Evolutionary conservation across 2,888 invertebrate genomes (phyloP).

Genomic region (Drosophila siamana): DNA sequence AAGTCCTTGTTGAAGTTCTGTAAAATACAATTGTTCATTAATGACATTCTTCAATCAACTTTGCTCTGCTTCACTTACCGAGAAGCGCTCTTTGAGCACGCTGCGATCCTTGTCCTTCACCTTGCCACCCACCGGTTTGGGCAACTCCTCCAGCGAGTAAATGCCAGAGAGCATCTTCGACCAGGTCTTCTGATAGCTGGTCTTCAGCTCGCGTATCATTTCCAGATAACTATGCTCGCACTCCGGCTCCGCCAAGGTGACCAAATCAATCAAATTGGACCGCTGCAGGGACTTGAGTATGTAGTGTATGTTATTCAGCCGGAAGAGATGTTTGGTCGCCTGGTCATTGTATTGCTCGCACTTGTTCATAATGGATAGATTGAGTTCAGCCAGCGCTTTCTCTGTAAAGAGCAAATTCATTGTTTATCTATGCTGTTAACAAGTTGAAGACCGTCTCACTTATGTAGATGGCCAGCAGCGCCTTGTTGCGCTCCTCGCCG

Average conservation of each 20-base stretch:
- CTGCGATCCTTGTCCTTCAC: slow-evolving; percentile 94
- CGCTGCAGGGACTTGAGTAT: slow-evolving; percentile 96
- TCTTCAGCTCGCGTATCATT: slow-evolving; percentile 93
- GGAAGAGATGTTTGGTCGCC: slow-evolving; percentile 94
- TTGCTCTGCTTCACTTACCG: slow-evolving; percentile 87
- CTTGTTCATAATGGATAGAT: slow-evolving; percentile 94
- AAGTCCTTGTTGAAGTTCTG: slow-evolving; percentile 98
- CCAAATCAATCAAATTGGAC: slow-evolving; percentile 92
- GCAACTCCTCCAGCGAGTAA: slow-evolving; percentile 89
- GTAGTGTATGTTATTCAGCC: slow-evolving; percentile 97
- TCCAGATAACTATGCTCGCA: slow-evolving; percentile 94
- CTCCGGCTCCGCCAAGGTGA: slow-evolving; percentile 92
- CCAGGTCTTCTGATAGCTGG: slow-evolving; percentile 89
- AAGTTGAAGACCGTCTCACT: slow-evolving; percentile 87
- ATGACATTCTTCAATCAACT: accelerated
- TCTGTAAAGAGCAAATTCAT: slow-evolving; percentile 86
- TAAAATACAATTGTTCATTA: neutral
- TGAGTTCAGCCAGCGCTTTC: slow-evolving; percentile 95
- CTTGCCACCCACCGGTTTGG: slow-evolving; percentile 89
- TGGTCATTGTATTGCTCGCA: slow-evolving; percentile 96
- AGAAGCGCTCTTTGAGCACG: slow-evolving; percentile 94
- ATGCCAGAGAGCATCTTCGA: slow-evolving; percentile 92
- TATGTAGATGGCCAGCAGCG: slow-evolving; percentile 92
- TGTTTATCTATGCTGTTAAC: neutral
- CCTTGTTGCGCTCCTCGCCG: slow-evolving; percentile 87